These are phyloP conservation scores for Phycodurus eques DNA, from an alignment of 2,113 vertebrate species.

Conservation along the genomic window DNA sequence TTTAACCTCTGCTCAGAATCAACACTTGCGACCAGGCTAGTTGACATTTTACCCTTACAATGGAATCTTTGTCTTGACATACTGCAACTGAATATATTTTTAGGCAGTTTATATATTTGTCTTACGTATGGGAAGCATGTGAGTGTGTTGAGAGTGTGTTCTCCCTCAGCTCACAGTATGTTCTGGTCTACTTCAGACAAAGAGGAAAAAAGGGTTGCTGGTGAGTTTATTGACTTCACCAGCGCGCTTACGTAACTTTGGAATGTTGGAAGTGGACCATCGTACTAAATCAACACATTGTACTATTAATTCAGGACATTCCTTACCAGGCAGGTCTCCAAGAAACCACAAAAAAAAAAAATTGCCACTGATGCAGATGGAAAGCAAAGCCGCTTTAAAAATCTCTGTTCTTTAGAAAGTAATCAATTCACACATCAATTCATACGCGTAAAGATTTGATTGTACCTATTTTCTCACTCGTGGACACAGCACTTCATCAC, in stretches of 20 bases:
- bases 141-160: conserved; percentile 14
- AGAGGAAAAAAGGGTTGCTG: not conserved
- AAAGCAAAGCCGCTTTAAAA: not conserved
- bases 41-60: not conserved
- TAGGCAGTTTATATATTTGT: no score
- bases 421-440: not conserved
- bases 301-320: conserved; percentile 1
- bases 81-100: not conserved
- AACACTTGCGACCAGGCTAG: no score
- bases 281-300: conserved; percentile 25
- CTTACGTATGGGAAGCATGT: not conserved
- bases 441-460: not conserved
- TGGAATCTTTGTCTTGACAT: not conserved
- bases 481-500: no score
- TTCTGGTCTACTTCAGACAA: conserved; percentile 38
- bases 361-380: not conserved
- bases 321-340: not conserved
- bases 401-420: not conserved
- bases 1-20: not conserved
- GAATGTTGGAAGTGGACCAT: conserved; percentile 51
- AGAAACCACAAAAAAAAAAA: not conserved
- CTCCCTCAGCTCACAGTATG: conserved; percentile 35
- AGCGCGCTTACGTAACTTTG: conserved; percentile 55
- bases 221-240: conserved; percentile 39
- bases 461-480: no score